Percentiles rank a stretch among this genome's conserved stretches.
Evolutionary conservation across 1,140 invertebrate species (phyloP).

Genomic region (Euura lappo): DNA sequence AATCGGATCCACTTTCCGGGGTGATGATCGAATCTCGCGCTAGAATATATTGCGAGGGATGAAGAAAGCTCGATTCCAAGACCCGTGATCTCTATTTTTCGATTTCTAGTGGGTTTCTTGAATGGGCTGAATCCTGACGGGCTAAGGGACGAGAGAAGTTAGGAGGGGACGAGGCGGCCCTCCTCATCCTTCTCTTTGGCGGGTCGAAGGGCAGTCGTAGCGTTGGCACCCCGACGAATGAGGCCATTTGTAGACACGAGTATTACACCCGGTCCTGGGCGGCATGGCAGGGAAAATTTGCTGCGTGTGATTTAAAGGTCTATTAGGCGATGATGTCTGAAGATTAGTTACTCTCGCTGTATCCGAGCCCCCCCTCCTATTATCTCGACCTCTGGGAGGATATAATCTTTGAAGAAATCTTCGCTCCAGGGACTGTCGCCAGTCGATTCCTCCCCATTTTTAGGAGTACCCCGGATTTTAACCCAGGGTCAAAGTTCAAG

Average conservation of each 20-base stretch:
- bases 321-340: conserved; percentile 41
- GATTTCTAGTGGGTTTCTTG: no score
- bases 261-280: conserved; percentile 32
- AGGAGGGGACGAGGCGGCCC: not conserved
- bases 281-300: conserved; percentile 22
- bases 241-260: conserved; percentile 43
- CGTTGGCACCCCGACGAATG: conserved; percentile 39
- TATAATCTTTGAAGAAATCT: not conserved
- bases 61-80: no score
- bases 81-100: no score
- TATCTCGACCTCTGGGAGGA: not conserved
- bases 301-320: conserved; percentile 42
- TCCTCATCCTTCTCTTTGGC: not conserved
- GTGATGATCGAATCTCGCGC: no score
- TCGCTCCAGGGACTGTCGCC: not conserved
- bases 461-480: no score
- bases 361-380: not conserved
- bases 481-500: no score
- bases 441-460: not conserved
- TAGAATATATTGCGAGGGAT: no score
- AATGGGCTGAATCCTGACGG: no score
- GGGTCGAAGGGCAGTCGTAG: not conserved
- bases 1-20: no score
- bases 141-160: no score
- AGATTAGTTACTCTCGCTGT: conserved; percentile 35